A percentile compares a stretch with the other conserved stretches of the same genome.
Evolutionary conservation across 2,888 invertebrate species (phyloP).

Genomic region (Parascotia fuliginaria): DNA sequence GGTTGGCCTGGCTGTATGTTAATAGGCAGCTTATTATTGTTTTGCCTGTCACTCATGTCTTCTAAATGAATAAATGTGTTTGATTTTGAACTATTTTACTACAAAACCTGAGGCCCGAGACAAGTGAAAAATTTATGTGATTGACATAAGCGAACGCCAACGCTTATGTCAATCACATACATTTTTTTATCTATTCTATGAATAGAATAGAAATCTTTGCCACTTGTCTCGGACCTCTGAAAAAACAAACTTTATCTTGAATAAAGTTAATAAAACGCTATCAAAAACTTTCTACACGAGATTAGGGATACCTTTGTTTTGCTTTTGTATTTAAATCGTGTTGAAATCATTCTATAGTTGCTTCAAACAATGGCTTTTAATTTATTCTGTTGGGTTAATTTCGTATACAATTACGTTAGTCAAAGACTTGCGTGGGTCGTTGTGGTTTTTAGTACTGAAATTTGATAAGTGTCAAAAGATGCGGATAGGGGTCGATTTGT

Average conservation of each 20-base stretch:
- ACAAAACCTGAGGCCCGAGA: too few relatives aligned
- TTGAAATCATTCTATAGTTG: slow-evolving; percentile 56
- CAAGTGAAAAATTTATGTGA: too few relatives aligned
- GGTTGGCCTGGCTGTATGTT: too few relatives aligned
- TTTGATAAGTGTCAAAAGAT: slow-evolving; percentile 39
- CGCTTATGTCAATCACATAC: too few relatives aligned
- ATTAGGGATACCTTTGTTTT: slow-evolving; percentile 38
- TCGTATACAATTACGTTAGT: slow-evolving; percentile 60
- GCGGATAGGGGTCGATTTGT: slow-evolving; percentile 31
- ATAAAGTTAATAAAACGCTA: not conserved
- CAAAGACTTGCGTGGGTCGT: slow-evolving; percentile 27
- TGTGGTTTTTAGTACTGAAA: slow-evolving; percentile 39
- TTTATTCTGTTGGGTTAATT: slow-evolving; percentile 66
- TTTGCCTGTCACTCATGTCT: too few relatives aligned
- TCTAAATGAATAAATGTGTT: too few relatives aligned
- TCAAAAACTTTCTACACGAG: slow-evolving; percentile 5
- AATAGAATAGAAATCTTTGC: too few relatives aligned
- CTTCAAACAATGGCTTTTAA: slow-evolving; percentile 57
- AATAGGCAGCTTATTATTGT: too few relatives aligned
- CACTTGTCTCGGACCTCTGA: too few relatives aligned
- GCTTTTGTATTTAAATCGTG: slow-evolving; percentile 52
- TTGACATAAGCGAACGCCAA: too few relatives aligned
- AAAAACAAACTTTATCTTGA: not conserved
- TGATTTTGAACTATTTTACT: too few relatives aligned
- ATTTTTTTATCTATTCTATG: too few relatives aligned